A percentile compares a stretch with the other conserved stretches of the same genome.
Conservation (phyloP, 1,140 invertebrate genomes). For the Drosophila melanica region DNA sequence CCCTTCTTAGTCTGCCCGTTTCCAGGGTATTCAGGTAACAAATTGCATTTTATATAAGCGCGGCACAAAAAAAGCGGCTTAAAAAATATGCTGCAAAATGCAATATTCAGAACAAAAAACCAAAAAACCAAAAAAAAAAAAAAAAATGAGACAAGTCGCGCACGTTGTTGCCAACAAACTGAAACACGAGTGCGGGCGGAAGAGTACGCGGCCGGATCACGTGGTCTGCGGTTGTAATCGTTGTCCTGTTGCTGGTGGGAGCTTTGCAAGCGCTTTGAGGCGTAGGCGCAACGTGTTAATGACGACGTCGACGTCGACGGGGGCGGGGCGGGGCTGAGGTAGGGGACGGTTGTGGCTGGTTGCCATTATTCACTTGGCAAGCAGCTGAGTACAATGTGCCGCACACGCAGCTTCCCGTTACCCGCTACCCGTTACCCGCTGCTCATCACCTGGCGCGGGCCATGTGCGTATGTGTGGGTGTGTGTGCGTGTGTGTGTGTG, state of each 20-base stretch:
- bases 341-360: constrained; percentile 59
- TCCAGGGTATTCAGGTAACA: constrained; percentile 15
- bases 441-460: no score
- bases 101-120: background rate
- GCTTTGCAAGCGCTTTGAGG: constrained; percentile 52
- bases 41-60: constrained; percentile 10
- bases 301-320: constrained; percentile 11
- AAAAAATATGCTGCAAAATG: constrained; percentile 3
- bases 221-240: constrained; percentile 39
- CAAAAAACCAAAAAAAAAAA: no score
- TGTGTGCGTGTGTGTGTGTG: constrained; percentile 24
- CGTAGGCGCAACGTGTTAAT: constrained; percentile 80
- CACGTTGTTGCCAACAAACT: constrained; percentile 23
- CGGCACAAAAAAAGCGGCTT: constrained; percentile 3
- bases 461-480: constrained; percentile 1
- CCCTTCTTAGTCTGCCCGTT: background rate
- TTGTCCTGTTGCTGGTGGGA: constrained; percentile 28
- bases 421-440: no score
- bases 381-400: constrained; percentile 55
- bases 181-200: constrained; percentile 24
- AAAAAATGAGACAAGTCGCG: background rate
- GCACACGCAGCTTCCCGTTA: background rate
- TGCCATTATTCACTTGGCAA: constrained; percentile 78
- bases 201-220: constrained; percentile 11
- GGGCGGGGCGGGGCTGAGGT: background rate